Evolutionary conservation across 2,888 invertebrate species (phyloP), one percentile per base, ranked within the genome.

Genomic region (Tyria jacobaeae): DNA sequence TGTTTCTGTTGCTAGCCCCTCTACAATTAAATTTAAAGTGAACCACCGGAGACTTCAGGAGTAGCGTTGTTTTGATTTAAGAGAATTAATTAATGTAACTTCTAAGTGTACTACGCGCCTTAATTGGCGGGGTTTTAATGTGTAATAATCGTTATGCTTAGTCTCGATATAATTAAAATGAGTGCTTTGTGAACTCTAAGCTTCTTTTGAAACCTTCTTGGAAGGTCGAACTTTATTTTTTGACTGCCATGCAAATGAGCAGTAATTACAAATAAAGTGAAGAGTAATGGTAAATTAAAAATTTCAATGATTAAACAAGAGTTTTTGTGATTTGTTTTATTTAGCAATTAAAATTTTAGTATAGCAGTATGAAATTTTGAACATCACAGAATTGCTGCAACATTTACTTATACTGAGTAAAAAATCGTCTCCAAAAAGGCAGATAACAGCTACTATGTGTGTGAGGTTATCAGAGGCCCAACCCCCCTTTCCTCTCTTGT

Each of bases 11-110:
- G 81, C 77, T 80, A 81, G 71, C 80, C 82, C 84, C 84, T 82
- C 82, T 77, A 81, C 86, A 88, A 89, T 89, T 88, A 89, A 88
- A 89, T 87, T 88, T 86, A 83, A 88, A 87, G 85, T 83, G 86
- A 86, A 86, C 85, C 83, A 82, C 81, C 81, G 78, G 76, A 83
- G 85, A 83, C 81, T 86, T 75, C 75, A 39, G 75, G 75, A 80
- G 83, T 80, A 80, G 78, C 84, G 83, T 86, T 89, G 89, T 89
- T 90, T 90, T 90, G 89, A 90, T 90, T 90, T 90, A 89, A 87
- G 85, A 78, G 84, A 88, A 88, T 89, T 89, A 88, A 90, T 90
- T 88, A 88, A 82, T 83, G 83, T 84, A 80, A 86, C 81, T 86
- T 84, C 78, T 75, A 79, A 79, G 82, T 79, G 79, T 81, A n/a